Percentiles rank a stretch among this genome's conserved stretches.
Conservation (phyloP, 2,113 vertebrate genomes). For the Tretioscincus oriximinensis region DNA sequence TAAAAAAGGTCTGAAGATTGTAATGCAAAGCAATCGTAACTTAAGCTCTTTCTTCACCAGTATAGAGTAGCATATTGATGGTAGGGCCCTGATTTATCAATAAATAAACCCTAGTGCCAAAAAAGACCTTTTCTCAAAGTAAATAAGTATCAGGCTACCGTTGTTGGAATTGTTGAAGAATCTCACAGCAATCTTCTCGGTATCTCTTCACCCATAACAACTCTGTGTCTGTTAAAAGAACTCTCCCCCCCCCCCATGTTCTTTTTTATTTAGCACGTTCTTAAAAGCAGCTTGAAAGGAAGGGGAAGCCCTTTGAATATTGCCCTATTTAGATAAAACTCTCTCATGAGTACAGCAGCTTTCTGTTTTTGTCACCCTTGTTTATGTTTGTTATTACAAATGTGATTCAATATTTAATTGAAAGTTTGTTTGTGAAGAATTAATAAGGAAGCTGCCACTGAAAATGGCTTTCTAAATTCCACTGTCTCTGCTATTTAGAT, state of each 20-base stretch:
- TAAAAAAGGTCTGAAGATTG: no score
- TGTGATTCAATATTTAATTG: conserved; percentile 45
- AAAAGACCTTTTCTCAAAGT: neutral
- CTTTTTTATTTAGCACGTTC: conserved; percentile 20
- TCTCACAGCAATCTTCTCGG: neutral
- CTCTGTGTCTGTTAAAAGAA: neutral
- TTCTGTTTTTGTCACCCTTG: conserved; percentile 25
- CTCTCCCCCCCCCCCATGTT: conserved; percentile 10
- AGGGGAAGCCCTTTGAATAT: conserved; percentile 24
- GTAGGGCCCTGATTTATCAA: no score
- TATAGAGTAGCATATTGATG: no score
- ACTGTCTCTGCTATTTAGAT: conserved; percentile 35
- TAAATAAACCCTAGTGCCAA: neutral
- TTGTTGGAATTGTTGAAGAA: no score
- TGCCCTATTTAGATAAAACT: conserved; percentile 36
- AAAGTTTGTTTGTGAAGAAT: conserved; percentile 25
- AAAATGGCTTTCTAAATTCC: neutral
- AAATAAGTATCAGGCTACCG: neutral
- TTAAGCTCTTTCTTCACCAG: no score
- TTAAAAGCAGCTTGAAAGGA: conserved; percentile 35
- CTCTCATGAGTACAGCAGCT: conserved; percentile 31
- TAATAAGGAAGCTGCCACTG: conserved; percentile 32
- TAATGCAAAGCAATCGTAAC: no score
- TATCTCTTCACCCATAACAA: conserved; percentile 4
- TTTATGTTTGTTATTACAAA: conserved; percentile 47